Evolutionary conservation across 2,113 vertebrate genomes (phyloP).

Genomic region (Phyllopteryx taeniolatus): DNA sequence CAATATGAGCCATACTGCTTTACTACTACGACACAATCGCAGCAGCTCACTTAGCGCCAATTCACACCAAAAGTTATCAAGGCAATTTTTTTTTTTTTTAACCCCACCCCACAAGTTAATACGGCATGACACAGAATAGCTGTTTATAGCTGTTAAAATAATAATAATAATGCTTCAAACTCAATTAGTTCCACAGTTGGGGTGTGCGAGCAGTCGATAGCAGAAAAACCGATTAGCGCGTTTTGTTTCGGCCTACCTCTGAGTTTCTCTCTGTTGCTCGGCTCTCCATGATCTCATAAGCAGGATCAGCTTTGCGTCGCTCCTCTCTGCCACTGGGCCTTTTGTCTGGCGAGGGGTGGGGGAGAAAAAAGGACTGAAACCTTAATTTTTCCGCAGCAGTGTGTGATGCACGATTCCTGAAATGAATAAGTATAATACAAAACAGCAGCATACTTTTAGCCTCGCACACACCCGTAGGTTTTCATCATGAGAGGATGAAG

Average conservation of each 20-base stretch:
- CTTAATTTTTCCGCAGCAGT: neutral
- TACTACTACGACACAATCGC: neutral
- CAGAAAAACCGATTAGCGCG: slow-evolving; percentile 26
- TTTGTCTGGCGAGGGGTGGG: slow-evolving; percentile 59
- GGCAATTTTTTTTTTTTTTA: neutral
- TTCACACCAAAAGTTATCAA: neutral
- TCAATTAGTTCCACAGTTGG: slow-evolving; percentile 16
- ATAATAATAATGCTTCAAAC: neutral
- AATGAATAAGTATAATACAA: neutral
- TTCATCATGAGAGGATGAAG: neutral
- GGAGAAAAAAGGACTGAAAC: neutral
- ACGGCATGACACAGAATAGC: neutral
- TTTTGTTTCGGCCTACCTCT: slow-evolving; percentile 61
- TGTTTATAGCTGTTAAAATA: neutral
- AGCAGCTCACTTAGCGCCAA: neutral
- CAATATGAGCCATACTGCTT: neutral
- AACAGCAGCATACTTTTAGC: neutral
- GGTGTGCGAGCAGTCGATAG: slow-evolving; percentile 30
- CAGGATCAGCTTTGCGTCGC: slow-evolving; percentile 53
- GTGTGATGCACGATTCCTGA: neutral
- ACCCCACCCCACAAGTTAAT: neutral
- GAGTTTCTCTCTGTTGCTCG: slow-evolving; percentile 56
- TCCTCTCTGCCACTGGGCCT: slow-evolving; percentile 56
- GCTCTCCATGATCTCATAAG: slow-evolving; percentile 71
- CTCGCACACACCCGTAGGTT: neutral